Percentiles rank a stretch among this genome's conserved stretches.
phyloP scores from a whole-genome alignment of 64 coral and sea anemone species.

The Montipora foliosa region DNA sequence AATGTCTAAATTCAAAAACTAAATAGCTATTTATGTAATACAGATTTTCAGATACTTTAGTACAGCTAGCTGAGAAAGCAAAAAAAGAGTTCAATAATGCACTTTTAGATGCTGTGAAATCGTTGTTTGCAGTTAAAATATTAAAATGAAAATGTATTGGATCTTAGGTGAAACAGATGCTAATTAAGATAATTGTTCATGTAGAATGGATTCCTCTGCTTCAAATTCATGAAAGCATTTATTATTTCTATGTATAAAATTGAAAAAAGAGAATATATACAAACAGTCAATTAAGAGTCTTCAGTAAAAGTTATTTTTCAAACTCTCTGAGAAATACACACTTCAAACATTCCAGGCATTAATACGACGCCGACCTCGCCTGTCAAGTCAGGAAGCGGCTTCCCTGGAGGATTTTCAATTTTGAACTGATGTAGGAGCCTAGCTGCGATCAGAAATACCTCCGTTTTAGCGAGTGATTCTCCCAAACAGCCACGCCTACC shows the following conservation, averaged over 20 bases:
- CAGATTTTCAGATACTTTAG: not conserved
- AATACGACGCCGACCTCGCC: slow-evolving; percentile 51
- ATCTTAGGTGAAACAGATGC: no score
- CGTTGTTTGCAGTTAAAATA: no score
- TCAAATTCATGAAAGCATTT: no score
- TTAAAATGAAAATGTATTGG: no score
- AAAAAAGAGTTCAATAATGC: not conserved
- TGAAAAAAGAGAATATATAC: no score
- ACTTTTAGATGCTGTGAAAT: no score
- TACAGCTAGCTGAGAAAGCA: not conserved
- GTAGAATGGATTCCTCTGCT: no score
- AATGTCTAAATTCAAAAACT: not conserved
- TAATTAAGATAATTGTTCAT: no score
- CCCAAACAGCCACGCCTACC: slow-evolving; percentile 65
- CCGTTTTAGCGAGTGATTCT: slow-evolving; percentile 55
- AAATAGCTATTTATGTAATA: not conserved
- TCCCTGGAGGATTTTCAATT: slow-evolving; percentile 28
- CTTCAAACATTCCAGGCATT: not conserved
- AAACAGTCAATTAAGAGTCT: no score
- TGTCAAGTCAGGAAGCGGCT: slow-evolving; percentile 42
- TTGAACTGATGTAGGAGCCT: slow-evolving; percentile 74
- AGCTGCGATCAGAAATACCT: slow-evolving; percentile 44
- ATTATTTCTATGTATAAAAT: no score
- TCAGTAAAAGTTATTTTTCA: not conserved
- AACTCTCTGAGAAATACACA: slow-evolving; percentile 23